Conservation (phyloP, 2,888 invertebrate genomes). For the Petrolisthes manimaculis region DNA sequence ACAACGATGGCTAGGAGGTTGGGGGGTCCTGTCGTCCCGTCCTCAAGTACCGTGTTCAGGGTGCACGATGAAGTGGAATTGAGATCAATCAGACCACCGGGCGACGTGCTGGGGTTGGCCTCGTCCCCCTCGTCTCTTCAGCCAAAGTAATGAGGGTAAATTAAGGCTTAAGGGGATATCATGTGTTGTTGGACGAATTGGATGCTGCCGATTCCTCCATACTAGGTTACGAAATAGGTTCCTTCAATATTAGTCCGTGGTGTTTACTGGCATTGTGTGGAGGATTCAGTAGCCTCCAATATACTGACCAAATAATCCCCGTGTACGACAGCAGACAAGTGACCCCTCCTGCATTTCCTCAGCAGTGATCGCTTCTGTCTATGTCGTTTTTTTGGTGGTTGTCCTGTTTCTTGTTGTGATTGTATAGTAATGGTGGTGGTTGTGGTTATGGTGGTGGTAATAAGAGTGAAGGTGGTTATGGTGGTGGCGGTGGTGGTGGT, state of each 20-base stretch:
- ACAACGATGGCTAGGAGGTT: not conserved
- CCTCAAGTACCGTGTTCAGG: slow-evolving; percentile 11
- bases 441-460: not conserved
- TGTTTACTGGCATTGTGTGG: too few relatives aligned
- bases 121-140: not conserved
- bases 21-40: not conserved
- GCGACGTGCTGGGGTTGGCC: not conserved
- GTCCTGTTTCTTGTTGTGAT: not conserved
- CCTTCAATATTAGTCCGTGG: too few relatives aligned
- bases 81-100: slow-evolving; percentile 15
- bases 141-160: slow-evolving; percentile 28
- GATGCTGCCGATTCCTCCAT: too few relatives aligned
- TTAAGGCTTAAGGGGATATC: too few relatives aligned
- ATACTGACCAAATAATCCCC: too few relatives aligned
- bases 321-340: too few relatives aligned
- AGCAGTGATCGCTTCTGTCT: too few relatives aligned
- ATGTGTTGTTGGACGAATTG: too few relatives aligned
- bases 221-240: too few relatives aligned
- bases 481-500: not conserved
- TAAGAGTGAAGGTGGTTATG: not conserved
- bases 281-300: too few relatives aligned
- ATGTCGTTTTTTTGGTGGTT: too few relatives aligned
- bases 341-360: too few relatives aligned
- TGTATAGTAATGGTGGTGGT: not conserved
- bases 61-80: slow-evolving; percentile 15